Base-by-base conservation (phyloP, 1,140 invertebrate genomes). In the Caenorhabditis remanei region DNA sequence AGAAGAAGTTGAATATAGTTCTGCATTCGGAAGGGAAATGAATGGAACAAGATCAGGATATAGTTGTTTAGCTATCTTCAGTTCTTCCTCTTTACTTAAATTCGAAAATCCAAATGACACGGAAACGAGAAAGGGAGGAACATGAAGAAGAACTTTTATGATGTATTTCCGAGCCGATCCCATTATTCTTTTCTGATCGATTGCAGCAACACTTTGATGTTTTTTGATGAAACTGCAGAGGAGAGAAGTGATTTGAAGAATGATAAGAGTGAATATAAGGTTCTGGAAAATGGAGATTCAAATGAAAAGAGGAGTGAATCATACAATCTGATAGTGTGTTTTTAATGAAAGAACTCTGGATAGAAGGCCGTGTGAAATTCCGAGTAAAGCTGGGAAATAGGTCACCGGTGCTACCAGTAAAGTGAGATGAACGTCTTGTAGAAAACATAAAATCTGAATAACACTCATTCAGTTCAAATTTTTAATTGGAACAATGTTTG, bases 151-250 rank as follows among this genome's bases (percentile, higher is more conserved):
- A 43, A 43, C 41, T 71, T 71, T 46, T 13, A 71, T 46, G 5
- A 71, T 8, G 46, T 71, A 46, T 8, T 46, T 71, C 19, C 24
- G 40, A 7, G 46, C 11, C 1, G 65, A 7, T 43, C 16, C 40
- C 65, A 71, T 71, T 43, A 71, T 71, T 71, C 65, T 14, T n/a
- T 71, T 71, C 19, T 71, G 65, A 71, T 71, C 65, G 19, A 71
- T 71, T 6, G 41, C 41, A 16, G 65, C 65, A 8, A 71, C 65
- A 71, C 65, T 71, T n/a, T 71, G 65, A 46, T 71, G 65, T 19
- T 71, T 71, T n/a, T 46, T 71, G 13, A 71, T 71, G 19, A 71
- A 71, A 46, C 65, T 71, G 65, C 65, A 71, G 0, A 71, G 19
- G 19, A 71, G 65, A 19, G 65, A 43, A 8, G 40, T 19, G 41